These are phyloP conservation scores for Carpatolechia fugitivella DNA, from an alignment of 2,888 invertebrate species.

Conservation along the genomic window DNA sequence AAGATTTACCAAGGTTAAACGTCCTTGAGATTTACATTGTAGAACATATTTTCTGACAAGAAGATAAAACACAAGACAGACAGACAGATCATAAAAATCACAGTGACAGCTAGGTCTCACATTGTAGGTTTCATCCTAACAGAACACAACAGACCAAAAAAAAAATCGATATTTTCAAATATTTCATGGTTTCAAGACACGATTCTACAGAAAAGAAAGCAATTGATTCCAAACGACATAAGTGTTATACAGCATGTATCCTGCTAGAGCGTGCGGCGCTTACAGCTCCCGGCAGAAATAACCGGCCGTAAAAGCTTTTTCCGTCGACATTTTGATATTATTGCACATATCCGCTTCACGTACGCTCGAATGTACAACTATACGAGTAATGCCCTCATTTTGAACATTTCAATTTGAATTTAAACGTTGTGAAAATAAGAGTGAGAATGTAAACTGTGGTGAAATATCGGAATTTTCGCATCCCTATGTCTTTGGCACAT, in stretches of 20 bases:
- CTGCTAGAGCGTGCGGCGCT: background rate
- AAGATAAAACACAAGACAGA: too few relatives aligned
- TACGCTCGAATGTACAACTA: background rate
- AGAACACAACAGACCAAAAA: too few relatives aligned
- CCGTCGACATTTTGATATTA: constrained; percentile 62
- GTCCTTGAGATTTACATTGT: too few relatives aligned
- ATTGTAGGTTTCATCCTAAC: too few relatives aligned
- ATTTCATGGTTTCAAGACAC: too few relatives aligned
- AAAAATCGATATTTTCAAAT: too few relatives aligned
- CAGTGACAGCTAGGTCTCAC: too few relatives aligned
- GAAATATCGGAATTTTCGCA: background rate
- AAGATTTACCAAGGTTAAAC: too few relatives aligned
- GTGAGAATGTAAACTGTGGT: background rate
- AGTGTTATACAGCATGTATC: background rate
- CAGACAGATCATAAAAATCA: too few relatives aligned
- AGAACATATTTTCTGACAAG: too few relatives aligned
- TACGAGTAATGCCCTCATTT: background rate
- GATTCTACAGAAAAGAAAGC: background rate
- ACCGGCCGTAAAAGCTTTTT: constrained; percentile 66
- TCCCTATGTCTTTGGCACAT: background rate
- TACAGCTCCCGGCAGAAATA: constrained; percentile 55
- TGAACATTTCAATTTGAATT: background rate
- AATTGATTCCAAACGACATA: background rate
- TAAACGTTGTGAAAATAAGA: background rate
- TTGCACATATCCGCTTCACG: constrained; percentile 48